A percentile compares a stretch with the other conserved stretches of the same genome.
Conservation (phyloP, 2,113 vertebrate species). For the Anolis carolinensis region DNA sequence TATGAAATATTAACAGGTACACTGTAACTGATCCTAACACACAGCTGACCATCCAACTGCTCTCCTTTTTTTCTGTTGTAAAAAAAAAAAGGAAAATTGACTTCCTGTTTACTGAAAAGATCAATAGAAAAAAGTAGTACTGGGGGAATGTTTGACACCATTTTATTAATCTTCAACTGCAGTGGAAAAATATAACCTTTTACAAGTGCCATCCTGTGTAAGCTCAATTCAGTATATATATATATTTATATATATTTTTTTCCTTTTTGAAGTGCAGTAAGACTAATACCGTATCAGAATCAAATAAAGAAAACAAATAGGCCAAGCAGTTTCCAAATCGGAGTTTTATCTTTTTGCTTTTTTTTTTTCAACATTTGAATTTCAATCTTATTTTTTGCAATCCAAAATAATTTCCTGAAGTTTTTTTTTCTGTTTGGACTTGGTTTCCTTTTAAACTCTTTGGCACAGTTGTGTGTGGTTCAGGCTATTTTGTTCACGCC, state of each 20-base stretch:
- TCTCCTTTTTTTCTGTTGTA: not conserved
- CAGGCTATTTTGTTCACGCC: slow-evolving; percentile 72
- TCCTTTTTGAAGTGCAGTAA: slow-evolving; percentile 82
- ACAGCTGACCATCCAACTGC: slow-evolving; percentile 31
- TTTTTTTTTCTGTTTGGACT: slow-evolving; percentile 57
- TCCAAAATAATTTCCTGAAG: slow-evolving; percentile 79
- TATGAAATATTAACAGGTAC: slow-evolving; percentile 5
- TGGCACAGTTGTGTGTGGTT: slow-evolving; percentile 86
- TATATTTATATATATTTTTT: slow-evolving; percentile 61
- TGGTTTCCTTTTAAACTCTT: slow-evolving; percentile 78
- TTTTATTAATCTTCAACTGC: slow-evolving; percentile 92
- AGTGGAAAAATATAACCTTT: slow-evolving; percentile 99
- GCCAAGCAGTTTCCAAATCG: slow-evolving; percentile 79
- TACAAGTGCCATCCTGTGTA: slow-evolving; percentile 90
- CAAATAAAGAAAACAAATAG: slow-evolving; percentile 79
- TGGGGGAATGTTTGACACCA: slow-evolving; percentile 91
- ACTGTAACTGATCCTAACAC: not conserved
- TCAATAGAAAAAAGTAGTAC: slow-evolving; percentile 78
- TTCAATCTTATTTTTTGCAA: slow-evolving; percentile 69
- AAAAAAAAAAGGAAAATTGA: not conserved
- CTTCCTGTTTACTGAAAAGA: slow-evolving; percentile 59
- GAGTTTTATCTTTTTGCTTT: slow-evolving; percentile 75
- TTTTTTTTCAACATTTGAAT: slow-evolving; percentile 71
- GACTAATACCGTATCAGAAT: slow-evolving; percentile 75
- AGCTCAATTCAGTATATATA: slow-evolving; percentile 72